Evolutionary conservation across 2,797 vertebrate species (phyloP), one percentile per base, ranked within the genome.

Genomic region (Anguilla megastoma): DNA sequence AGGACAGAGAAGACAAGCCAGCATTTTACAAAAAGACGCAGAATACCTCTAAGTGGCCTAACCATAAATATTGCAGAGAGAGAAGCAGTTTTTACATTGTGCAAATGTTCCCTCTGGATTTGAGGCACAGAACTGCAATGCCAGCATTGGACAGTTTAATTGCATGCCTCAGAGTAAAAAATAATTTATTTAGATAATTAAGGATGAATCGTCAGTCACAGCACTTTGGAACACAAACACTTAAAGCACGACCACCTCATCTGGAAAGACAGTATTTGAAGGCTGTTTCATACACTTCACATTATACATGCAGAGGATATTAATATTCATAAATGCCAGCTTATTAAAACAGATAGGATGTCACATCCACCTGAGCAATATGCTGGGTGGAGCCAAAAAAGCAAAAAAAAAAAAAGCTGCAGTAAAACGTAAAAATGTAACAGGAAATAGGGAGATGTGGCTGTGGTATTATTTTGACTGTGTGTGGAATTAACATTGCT

Each of bases 171-270:
- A 16, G 45, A 82, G 79, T 50, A 24, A 50, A 82, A 82, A 82
- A 82, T 82, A 82, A 82, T 82, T 82, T 82, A 82, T 82, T 82
- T 82, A 82, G 79, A 82, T 82, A 82, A 82, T 82, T 48, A 82
- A 82, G 79, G 45, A 82, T n/a, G 79, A 50, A 50, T 48, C 79
- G 21, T 82, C 36, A 50, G 41, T 82, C 41, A 50, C 79, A 82
- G 79, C 45, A n/a, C 45, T 82, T 82, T 50, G 79, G 79, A 82
- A 50, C 79, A 82, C 41, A 82, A n/a, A 50, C 45, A n/a, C 45
- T n/a, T 50, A 24, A 45, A 50, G 79, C 45, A n/a, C 18, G 7
- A 6, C 79, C 79, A 8, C 79, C 79, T 82, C 79, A 82, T 50
- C 79, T 82, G 79, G 79, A n/a, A 82, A 50, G 76, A 80, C 41